Evolutionary conservation across 2,113 vertebrate species (phyloP).

Genomic region (Hirundichthys speculiger): DNA sequence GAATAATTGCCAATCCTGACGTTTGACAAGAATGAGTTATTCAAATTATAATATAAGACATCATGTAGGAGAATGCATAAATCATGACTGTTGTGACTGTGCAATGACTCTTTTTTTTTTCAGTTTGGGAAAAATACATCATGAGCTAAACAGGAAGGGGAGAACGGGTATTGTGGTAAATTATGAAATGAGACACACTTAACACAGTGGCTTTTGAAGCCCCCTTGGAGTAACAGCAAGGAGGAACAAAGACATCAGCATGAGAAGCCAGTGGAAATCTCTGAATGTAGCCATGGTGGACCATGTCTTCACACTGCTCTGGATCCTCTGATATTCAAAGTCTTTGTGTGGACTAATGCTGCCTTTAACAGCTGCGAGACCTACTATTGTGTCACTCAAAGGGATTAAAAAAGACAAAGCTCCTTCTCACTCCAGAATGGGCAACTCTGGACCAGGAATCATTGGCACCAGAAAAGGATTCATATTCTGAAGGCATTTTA

Average conservation of each 20-base stretch:
- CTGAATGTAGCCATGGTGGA: too few relatives aligned
- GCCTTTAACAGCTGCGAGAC: conserved; percentile 24
- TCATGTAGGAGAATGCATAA: conserved; percentile 41
- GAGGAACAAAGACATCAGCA: not conserved
- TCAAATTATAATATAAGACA: conserved; percentile 56
- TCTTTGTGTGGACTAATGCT: conserved; percentile 39
- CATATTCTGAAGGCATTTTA: conserved; percentile 5
- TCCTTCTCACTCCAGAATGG: conserved; percentile 32
- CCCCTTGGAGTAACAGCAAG: not conserved
- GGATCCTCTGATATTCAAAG: conserved; percentile 24
- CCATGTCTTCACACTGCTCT: conserved; percentile 22
- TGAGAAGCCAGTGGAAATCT: not conserved
- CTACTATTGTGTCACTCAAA: conserved; percentile 60
- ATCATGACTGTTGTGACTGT: conserved; percentile 53
- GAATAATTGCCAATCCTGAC: conserved; percentile 53
- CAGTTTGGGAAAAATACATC: conserved; percentile 32
- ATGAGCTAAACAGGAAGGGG: conserved; percentile 5
- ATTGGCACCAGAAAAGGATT: conserved; percentile 11
- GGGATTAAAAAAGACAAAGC: conserved; percentile 68
- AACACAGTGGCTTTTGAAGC: conserved; percentile 1
- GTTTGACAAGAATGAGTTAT: conserved; percentile 23
- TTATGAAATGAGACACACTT: conserved; percentile 17
- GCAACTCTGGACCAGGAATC: conserved; percentile 52
- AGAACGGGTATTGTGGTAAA: not conserved
- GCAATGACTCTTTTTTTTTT: conserved; percentile 11